Evolutionary conservation across 2,797 vertebrate genomes (phyloP), one percentile per base, ranked within the genome.

Genomic region (Coreius guichenoti): DNA sequence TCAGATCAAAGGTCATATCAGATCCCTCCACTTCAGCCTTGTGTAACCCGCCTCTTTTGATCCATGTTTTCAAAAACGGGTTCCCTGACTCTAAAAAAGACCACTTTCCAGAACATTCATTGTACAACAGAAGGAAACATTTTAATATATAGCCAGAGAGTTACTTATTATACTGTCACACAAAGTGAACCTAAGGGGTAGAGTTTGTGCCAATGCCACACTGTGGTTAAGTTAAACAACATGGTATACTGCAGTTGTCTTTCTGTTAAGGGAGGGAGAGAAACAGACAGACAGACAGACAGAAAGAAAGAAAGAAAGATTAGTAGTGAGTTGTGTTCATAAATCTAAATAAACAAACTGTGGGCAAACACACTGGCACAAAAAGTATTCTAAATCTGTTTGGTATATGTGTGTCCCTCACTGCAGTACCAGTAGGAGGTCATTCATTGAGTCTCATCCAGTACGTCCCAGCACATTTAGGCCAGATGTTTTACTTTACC

Each of bases 291-390:
- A 31, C 14, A 74, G 58, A 29, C 13, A 74, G 58, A 83, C 31
- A 29, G 47, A 69, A 12, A 39, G 29, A 31, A 8, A 74, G 58
- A 68, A n/a, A 63, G 26, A 75, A 5, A 68, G 33, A 77, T 75
- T 81, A 54, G 91, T 89, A 92, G 93, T 90, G 81, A 79, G 87
- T 87, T 88, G 85, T 80, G 89, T 86, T 89, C 83, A 81, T 51
- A 88, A 93, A 91, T 93, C 88, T 92, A 94, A 96, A 93, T 93
- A 91, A 93, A 93, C 87, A 91, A 89, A 92, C 91, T 89, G 90
- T 85, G 90, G 91, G 92, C 87, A 89, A 90, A 83, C 63, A 91
- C 82, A 90, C 77, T 88, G 81, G 89, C 86, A 89, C 88, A 90
- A 73, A 72, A 84, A 87, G 89, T 85, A 86, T 78, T 89, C 88